A percentile compares a stretch with the other conserved stretches of the same genome.
These are phyloP conservation scores for Tetramorium simillimum DNA, from an alignment of 1,140 invertebrate genomes.

Conservation along the genomic window DNA sequence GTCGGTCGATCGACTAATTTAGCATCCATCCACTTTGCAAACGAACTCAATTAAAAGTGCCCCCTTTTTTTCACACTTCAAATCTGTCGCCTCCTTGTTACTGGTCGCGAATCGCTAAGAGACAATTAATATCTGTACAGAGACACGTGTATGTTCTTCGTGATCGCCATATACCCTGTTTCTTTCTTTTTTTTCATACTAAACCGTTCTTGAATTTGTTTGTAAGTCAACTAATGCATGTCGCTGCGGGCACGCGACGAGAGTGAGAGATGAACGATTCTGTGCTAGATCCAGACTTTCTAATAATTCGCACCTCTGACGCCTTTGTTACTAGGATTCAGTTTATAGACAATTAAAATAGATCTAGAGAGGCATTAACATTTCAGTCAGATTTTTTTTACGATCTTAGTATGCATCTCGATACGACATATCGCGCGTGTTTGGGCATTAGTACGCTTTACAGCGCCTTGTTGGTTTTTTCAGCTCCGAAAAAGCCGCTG, in stretches of 20 bases:
- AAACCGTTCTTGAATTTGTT: slow-evolving; percentile 42
- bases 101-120: not conserved
- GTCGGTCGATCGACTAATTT: not conserved
- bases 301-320: slow-evolving; percentile 62
- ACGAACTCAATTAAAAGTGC: not conserved
- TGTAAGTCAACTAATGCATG: slow-evolving; percentile 48
- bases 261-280: slow-evolving; percentile 64
- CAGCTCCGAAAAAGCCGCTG: slow-evolving; percentile 90
- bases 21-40: not conserved
- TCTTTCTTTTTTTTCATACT: slow-evolving; percentile 35
- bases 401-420: slow-evolving; percentile 62
- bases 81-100: not conserved
- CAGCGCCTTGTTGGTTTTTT: slow-evolving; percentile 75
- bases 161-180: slow-evolving; percentile 5
- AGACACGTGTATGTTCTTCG: not conserved
- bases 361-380: slow-evolving; percentile 60
- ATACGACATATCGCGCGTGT: slow-evolving; percentile 60
- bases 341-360: slow-evolving; percentile 35
- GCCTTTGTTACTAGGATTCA: slow-evolving; percentile 48
- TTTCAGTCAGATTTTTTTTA: slow-evolving; percentile 71
- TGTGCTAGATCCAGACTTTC: slow-evolving; percentile 33
- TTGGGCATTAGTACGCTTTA: not conserved
- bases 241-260: slow-evolving; percentile 57
- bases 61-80: not conserved
- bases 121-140: slow-evolving; percentile 37